Evolutionary conservation across 2,797 vertebrate genomes (phyloP), one percentile per base, ranked within the genome.

Genomic region (Neomorphus geoffroyi): DNA sequence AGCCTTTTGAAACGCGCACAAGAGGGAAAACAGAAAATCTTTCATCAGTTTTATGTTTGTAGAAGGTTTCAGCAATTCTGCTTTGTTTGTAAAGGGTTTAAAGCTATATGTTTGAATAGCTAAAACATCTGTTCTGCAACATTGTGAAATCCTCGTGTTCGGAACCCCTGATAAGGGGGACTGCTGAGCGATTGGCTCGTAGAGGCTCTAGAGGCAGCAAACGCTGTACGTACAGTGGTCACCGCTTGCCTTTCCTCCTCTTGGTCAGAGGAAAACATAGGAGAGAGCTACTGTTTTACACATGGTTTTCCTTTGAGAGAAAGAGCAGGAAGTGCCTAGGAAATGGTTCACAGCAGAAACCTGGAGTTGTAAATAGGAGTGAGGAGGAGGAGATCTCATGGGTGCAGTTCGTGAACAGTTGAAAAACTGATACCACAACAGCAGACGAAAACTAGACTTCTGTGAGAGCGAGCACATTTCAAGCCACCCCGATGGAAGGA

Each of bases 101-200:
- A 72, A 61, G 72, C 96, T 98, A 96, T 97, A 97, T 91, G 88
- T 96, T 97, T 86, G 95, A 97, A 96, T 97, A 96, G 96, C 97
- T 96, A 96, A 98, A 98, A 97, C 96, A 98, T 97, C 97, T 97
- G 96, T 96, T 96, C 88, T 89, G 97, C 60, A 93, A 95, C 80
- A 27, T 95, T 98, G 97, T 97, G 97, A 98, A 98, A 96, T 95
- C 95, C 93, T 96, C 17, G 48, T 86, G 90, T 88, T 97, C 11
- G 5, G 97, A 97, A 79, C 75, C 94, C 95, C 94, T 97, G 97
- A 97, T 96, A 96, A 97, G 94, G 87, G 85, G 96, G 81, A 88
- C 93, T 97, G 97, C 96, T 83, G 97, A 97, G 92, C 0, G 2
- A 74, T 86, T 19, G 87, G 92, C 94, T 97, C 95, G 4, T 71